Evolutionary conservation across 2,888 invertebrate genomes (phyloP), one percentile per base, ranked within the genome.

Genomic region (Caenorhabditis drosophilae): DNA sequence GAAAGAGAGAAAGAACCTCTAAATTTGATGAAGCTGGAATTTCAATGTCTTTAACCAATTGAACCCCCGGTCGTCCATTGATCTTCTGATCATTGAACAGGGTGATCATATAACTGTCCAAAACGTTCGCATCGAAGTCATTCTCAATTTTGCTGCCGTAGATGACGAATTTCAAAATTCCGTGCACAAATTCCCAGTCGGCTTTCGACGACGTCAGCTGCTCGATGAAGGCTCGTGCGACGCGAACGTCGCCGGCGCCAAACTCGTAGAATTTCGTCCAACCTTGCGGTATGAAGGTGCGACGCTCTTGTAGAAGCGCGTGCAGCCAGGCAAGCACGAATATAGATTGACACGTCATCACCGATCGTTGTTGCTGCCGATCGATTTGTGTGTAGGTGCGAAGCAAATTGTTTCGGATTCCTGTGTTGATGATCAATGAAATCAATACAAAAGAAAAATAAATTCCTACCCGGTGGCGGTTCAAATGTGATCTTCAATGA

Each of bases 201-300:
- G 47, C n/a, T 16, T 47, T 45, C 16, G 42, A 23, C 15, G 44
- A 73, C 67, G 86, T 86, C 18, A 87, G 78, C 50, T 86, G 84
- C 70, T 88, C 87, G 50, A 89, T 87, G 40, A 90, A 86, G 66
- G 89, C 89, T 36, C 89, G 87, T 0, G 90, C 90, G 4, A 91
- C 90, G 49, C 89, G 87, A 1, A 92, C 86, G 84, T 93, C 93
- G 0, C 90, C 88, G 76, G 90, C 89, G 50, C 90, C 90, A 85
- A 93, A 93, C 82, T 93, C 92, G 84, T 94, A 93, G 83, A 89
- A 89, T 82, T 90, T 91, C 0, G 90, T 90, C 93, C 93, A 93
- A 0, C 92, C 91, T 83, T 87, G 92, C 0, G 94, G 94, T 75
- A 94, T 91, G 84, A 90, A 97, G 50, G 90, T 91, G 59, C 96